Evolutionary conservation across 2,113 vertebrate species (phyloP), one percentile per base, ranked within the genome.

Genomic region (Colossoma macropomum): DNA sequence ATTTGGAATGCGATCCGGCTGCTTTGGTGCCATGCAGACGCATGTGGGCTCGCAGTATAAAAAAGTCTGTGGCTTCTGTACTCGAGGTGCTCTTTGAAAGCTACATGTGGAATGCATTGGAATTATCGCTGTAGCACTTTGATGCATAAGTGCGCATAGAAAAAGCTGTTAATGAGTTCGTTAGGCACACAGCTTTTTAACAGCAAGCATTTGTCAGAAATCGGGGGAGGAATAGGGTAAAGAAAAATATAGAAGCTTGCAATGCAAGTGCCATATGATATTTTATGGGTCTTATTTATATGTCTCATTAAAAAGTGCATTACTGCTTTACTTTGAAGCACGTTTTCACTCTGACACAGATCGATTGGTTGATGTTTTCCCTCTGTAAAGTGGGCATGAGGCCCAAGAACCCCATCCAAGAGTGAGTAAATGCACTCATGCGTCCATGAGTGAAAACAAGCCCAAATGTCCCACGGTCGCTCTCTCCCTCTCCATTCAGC

Each of bases 91-190:
- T 60, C 72, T 83, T 65, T 79, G 54, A 85, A 81, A 86, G 4
- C 48, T 70, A 41, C 62, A 83, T 62, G 56, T 79, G 83, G 83
- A 75, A 78, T 27, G 69, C 54, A 80, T 80, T 83, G 82, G n/a
- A 82, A 75, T 54, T 62, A 75, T 77, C 17, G 7, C 76, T 59
- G 56, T 60, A 50, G 38, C 28, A 16, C 30, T 85, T 77, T 83
- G 73, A 69, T 70, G 32, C 75, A 75, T 62, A 79, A 73, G 34
- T 72, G 27, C 28, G 45, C 45, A 17, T 65, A n/a, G 73, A 28
- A 77, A 71, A 70, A 77, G 34, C 16, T 85, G 86, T 30, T 87
- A 87, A 87, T 72, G 73, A 25, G 16, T 83, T 86, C 13, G 56
- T 86, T 84, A 76, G 56, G 32, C 45, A 63, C 1, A 48, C n/a